phyloP scores from a whole-genome alignment of 2,797 vertebrate species.

The Pipistrellus pipistrellus region DNA sequence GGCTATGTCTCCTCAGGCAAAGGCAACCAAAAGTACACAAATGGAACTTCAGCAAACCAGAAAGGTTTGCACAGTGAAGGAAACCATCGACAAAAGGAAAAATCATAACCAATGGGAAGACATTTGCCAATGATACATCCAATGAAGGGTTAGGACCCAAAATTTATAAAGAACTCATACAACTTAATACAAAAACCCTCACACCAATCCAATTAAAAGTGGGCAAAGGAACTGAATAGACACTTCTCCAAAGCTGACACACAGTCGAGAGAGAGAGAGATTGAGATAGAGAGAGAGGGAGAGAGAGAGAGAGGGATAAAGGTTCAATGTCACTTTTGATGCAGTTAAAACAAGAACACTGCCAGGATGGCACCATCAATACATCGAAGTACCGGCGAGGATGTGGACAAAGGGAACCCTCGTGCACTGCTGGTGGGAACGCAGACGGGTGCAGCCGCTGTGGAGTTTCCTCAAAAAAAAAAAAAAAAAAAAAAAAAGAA shows the following conservation, averaged over 20 bases:
- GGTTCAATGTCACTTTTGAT: rapidly evolving
- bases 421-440: rapidly evolving
- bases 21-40: rapidly evolving
- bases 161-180: neutral
- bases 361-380: rapidly evolving
- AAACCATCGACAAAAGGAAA: neutral
- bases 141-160: no score
- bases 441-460: neutral
- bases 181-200: neutral
- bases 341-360: rapidly evolving
- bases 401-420: neutral
- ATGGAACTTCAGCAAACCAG: neutral
- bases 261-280: neutral
- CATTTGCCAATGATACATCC: neutral
- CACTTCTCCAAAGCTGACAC: no score
- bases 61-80: no score
- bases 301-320: neutral
- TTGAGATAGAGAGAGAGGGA: no score
- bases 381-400: neutral
- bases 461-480: no score
- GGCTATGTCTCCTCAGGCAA: neutral
- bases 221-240: no score
- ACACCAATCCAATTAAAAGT: rapidly evolving
- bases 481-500: no score
- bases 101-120: rapidly evolving